Evolutionary conservation across 2,888 invertebrate species (phyloP).

Genomic region (Gonocerus acuteangulatus): DNA sequence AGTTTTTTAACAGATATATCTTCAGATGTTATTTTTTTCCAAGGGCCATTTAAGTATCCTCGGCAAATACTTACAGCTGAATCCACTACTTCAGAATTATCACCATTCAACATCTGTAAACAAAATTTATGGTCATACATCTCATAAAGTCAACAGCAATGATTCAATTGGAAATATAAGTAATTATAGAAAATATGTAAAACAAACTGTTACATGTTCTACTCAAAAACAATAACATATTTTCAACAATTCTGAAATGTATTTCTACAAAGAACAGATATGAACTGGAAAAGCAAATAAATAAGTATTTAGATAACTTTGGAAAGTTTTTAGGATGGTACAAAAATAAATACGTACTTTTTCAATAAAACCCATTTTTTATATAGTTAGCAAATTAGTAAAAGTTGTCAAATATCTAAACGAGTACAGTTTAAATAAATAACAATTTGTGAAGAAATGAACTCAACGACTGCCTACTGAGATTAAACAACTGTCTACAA

Average conservation of each 20-base stretch:
- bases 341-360: not conserved
- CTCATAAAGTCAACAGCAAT: too few relatives aligned
- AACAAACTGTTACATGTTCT: too few relatives aligned
- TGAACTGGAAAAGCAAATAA: not conserved
- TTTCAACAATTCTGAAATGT: too few relatives aligned
- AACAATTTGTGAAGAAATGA: too few relatives aligned
- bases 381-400: not conserved
- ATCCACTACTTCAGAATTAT: constrained; percentile 61
- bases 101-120: constrained; percentile 34
- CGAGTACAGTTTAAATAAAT: not conserved
- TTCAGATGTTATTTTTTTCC: constrained; percentile 73
- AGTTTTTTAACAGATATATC: constrained; percentile 75
- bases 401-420: not conserved
- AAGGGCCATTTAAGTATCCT: constrained; percentile 81
- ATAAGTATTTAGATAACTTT: not conserved
- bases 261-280: not conserved
- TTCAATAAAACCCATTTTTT: not conserved
- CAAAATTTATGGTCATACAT: too few relatives aligned
- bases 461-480: too few relatives aligned
- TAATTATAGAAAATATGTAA: too few relatives aligned
- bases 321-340: too few relatives aligned
- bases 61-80: constrained; percentile 78
- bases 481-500: too few relatives aligned
- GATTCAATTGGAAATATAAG: too few relatives aligned
- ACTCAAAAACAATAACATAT: too few relatives aligned